A percentile compares a stretch with the other conserved stretches of the same genome.
Conservation (phyloP, 2,888 invertebrate species). For the Apomyelois bistriatella region DNA sequence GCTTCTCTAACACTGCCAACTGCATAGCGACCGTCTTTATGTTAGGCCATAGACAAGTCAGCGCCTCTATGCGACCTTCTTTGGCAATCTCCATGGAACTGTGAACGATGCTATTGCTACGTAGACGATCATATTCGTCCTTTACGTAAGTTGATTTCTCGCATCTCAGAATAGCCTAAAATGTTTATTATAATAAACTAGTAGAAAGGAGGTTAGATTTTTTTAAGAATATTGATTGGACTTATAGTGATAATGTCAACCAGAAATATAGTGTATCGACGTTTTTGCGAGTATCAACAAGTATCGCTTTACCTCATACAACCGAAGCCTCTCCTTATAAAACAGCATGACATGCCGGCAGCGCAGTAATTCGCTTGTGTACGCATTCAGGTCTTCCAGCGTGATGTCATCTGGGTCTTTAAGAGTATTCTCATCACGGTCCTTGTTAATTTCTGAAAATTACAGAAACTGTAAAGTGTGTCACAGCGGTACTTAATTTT, state of each 20-base stretch:
- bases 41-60: conserved; percentile 85
- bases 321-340: conserved; percentile 84
- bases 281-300: too few species aligned
- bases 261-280: too few species aligned
- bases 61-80: conserved; percentile 82
- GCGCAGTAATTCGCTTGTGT: conserved; percentile 83
- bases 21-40: conserved; percentile 80
- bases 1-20: conserved; percentile 81
- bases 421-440: conserved; percentile 38
- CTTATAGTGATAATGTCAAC: too few species aligned
- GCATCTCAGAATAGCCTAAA: conserved; percentile 81
- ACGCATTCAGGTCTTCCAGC: conserved; percentile 77
- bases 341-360: conserved; percentile 84
- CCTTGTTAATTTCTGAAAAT: conserved; percentile 61
- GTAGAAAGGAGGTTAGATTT: background rate
- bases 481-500: background rate
- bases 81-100: conserved; percentile 85
- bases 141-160: conserved; percentile 82
- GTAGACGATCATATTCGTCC: conserved; percentile 84
- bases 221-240: too few species aligned
- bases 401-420: conserved; percentile 55
- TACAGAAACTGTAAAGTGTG: too few species aligned
- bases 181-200: conserved; percentile 12
- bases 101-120: conserved; percentile 81
- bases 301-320: conserved; percentile 80